Base-by-base conservation (phyloP, 2,888 invertebrate genomes). In the Itoplectis maculator region DNA sequence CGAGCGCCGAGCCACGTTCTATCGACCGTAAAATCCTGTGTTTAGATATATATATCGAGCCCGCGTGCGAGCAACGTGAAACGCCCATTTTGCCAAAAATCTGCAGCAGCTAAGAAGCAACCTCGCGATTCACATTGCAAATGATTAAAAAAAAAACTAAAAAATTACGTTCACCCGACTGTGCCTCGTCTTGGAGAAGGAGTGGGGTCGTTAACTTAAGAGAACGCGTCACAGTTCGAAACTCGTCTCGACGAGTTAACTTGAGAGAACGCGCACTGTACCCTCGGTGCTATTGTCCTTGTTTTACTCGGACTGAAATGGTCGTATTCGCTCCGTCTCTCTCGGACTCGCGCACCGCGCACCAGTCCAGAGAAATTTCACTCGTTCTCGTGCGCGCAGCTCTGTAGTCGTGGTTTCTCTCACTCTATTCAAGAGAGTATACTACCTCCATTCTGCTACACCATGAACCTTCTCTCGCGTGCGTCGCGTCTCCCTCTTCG, bases 361-460 rank as follows among this genome's bases (percentile, higher is more conserved):
- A 23, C 29, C 66, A 23, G 2, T 13, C 45, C 13, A 15, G 15
- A 66, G 35, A 72, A 54, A 80, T 73, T 73, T 68, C 49, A 72
- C 77, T 56, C 81, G 68, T 81, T 70, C 79, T 42, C 72, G 61
- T 68, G n/a, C n/a, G n/a, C 68, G 15, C 47, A 5, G 47, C 54
- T n/a, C n/a, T 66, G 79, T 35, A 63, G 63, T 65, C 73, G 79
- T 74, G 59, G 77, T 56, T 69, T 69, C 70, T 77, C 76, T 81
- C 81, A 61, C 79, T 79, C 79, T 61, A 23, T 51, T 69, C 78
- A 47, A n/a, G n/a, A n/a, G 51, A 63, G 47, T 66, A 54, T 79
- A 75, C 68, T 61, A 42, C 75, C 74, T 83, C 74, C 75, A 81
- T 81, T 76, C 79, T 63, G 81, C 76, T 83, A 69, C 49, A 79